phyloP scores from a whole-genome alignment of 2,888 invertebrate species.

The Terebella lapidaria region DNA sequence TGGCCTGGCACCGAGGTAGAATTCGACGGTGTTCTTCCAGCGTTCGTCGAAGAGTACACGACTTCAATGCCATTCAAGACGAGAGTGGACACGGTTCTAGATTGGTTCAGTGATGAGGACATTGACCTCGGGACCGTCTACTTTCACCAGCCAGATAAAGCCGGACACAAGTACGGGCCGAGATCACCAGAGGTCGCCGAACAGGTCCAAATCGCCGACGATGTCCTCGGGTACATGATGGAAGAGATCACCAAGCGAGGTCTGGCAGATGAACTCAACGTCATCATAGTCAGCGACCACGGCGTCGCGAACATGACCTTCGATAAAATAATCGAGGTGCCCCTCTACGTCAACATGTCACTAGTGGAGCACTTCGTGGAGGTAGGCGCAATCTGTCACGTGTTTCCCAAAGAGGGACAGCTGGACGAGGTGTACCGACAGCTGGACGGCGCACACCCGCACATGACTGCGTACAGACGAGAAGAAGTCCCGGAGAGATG shows the following conservation, averaged over 20 bases:
- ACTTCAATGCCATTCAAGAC: conserved; percentile 35
- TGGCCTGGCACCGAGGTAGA: conserved; percentile 65
- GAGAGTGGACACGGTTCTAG: conserved; percentile 35
- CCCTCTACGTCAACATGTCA: conserved; percentile 46
- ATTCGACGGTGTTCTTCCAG: conserved; percentile 33
- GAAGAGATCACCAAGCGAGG: conserved; percentile 56
- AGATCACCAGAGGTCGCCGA: conserved; percentile 51
- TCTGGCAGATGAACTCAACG: conserved; percentile 60
- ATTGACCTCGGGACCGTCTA: conserved; percentile 68
- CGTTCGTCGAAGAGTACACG: conserved; percentile 32
- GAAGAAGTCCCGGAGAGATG: conserved; percentile 61
- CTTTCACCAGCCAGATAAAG: conserved; percentile 67
- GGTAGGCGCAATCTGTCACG: neutral
- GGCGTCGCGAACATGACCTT: conserved; percentile 51
- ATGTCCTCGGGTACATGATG: conserved; percentile 55
- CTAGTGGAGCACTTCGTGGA: conserved; percentile 29
- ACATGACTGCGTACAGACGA: conserved; percentile 58
- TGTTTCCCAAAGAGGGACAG: neutral
- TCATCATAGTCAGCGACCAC: conserved; percentile 70
- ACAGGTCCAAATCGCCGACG: conserved; percentile 56
- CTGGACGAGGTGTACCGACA: conserved; percentile 24
- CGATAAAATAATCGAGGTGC: conserved; percentile 14
- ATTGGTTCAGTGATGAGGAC: conserved; percentile 39
- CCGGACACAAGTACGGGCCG: conserved; percentile 61
- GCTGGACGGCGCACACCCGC: conserved; percentile 22